Base-by-base conservation (phyloP, 2,888 invertebrate genomes). In the Sinodicranocentrus sp. region DNA sequence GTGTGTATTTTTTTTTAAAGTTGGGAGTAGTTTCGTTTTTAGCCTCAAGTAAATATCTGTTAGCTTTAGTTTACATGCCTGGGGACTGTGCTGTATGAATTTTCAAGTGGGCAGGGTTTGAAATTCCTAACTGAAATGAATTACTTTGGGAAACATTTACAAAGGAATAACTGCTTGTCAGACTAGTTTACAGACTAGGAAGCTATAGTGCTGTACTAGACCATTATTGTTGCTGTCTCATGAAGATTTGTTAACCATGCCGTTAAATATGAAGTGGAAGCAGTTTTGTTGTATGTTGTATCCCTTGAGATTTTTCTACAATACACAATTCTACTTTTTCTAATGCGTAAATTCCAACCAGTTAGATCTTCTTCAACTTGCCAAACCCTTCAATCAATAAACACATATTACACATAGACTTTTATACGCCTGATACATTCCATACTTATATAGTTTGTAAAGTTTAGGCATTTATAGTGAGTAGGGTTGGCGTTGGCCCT, bases 81-180 rank as follows among this genome's bases (percentile, higher is more conserved):
- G 3, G 5, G 33, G 33, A 33, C 33, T 33, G 33, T 21, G 15
- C 25, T n/a, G 23, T 59, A 59, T 59, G 59, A 59, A 59, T 59
- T 59, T 59, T 59, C 25, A 59, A 59, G 26, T 59, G 59, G 59
- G 59, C 59, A 15, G 59, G 59, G 59, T 13, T 59, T 13, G 15
- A 59, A 59, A 59, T 59, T 59, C 59, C 59, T 59, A 59, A 59
- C 3, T 59, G 59, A 59, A 59, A 59, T 59, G 59, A 59, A 59
- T 59, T 59, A 59, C 59, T 25, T 1, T 17, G 25, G 25, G 59
- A 59, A 59, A 10, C 1, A 8, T 59, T 59, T 5, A 59, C 21
- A 59, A 21, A 25, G 25, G 52, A 33, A 33, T 6, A 33, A 52
- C 17, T 52, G 13, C 43, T 43, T 43, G 59, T 23, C 59, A 59